phyloP scores from a whole-genome alignment of 2,888 invertebrate species.

The Cynaeus angustus region DNA sequence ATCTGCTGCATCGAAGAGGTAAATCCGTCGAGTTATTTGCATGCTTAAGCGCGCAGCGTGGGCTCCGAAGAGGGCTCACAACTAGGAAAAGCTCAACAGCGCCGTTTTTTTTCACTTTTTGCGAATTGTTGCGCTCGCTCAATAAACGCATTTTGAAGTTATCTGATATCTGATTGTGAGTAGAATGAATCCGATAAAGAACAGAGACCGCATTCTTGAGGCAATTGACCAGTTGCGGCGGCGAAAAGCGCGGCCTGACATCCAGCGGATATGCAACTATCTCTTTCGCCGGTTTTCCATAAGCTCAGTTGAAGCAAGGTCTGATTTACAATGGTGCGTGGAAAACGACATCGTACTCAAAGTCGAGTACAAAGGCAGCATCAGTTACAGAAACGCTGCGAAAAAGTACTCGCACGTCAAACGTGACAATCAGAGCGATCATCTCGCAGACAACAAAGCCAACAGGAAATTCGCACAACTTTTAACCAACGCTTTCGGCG shows the following conservation, averaged over 20 bases:
- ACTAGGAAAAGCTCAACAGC: neutral
- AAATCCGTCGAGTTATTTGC: constrained; percentile 18
- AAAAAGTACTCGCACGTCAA: constrained; percentile 76
- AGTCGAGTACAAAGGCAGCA: constrained; percentile 91
- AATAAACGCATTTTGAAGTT: constrained; percentile 1
- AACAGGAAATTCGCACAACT: constrained; percentile 70
- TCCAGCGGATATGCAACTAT: constrained; percentile 88
- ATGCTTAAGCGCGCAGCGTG: constrained; percentile 29
- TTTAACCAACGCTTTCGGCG: constrained; percentile 81
- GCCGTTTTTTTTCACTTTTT: constrained; percentile 17
- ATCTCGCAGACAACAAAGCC: constrained; percentile 55
- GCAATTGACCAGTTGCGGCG: constrained; percentile 89
- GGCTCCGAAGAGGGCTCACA: neutral
- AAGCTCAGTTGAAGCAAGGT: constrained; percentile 79
- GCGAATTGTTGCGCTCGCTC: constrained; percentile 15
- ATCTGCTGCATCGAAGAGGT: constrained; percentile 1
- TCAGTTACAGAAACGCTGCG: constrained; percentile 88
- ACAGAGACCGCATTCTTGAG: constrained; percentile 85
- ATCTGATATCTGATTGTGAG: constrained; percentile 4
- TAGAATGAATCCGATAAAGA: constrained; percentile 73
- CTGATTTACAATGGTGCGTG: constrained; percentile 83
- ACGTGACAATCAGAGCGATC: constrained; percentile 55
- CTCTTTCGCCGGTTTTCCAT: constrained; percentile 84
- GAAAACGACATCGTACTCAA: constrained; percentile 84
- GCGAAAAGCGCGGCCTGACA: constrained; percentile 89